Base-by-base conservation (phyloP, 1,140 invertebrate genomes). In the Lineus longissimus region DNA sequence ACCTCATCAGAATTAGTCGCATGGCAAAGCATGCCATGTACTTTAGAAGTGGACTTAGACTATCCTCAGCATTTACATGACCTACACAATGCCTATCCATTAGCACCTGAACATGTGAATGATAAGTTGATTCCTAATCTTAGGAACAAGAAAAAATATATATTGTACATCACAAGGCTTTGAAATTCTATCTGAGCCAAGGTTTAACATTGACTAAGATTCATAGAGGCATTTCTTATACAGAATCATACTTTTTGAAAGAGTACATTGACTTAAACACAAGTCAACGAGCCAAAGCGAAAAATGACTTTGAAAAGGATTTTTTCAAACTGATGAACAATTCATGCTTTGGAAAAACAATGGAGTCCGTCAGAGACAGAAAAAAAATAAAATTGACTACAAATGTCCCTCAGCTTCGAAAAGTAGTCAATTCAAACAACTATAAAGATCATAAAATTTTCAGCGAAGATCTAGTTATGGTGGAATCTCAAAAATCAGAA, bases 81-180 rank as follows among this genome's bases (percentile, higher is more conserved):
- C 36, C 7, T 22, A 1, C 84, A 86, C 73, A 81, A 76, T 64
- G 80, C 84, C 66, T 82, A 84, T 40, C 84, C 84, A 29, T 80
- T 85, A 65, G 80, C 79, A 63, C 70, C 80, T 7, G 77, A 84
- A 69, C 36, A 36, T 36, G 19, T 30, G 11, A 36, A 58, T 2
- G 23, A 45, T 15, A 72, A 73, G 63, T 29, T 63, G 40, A 59
- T 72, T 15, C 71, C 68, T 1, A 69, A 62, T n/a, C 43, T 69
- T 11, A 2, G 54, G 2, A 22, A 66, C 15, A 68, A 71, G 30
- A 27, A 68, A 19, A 40, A 62, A 2, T 73, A 73, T n/a, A n/a
- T 65, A 61, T 69, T 1, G 36, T 64, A 1, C 61, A 64, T 33
- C 19, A 43, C 19, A n/a, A n/a, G n/a, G n/a, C n/a, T n/a, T n/a